Base-by-base conservation (phyloP, 2,113 vertebrate genomes). In the Anseranas semipalmata region DNA sequence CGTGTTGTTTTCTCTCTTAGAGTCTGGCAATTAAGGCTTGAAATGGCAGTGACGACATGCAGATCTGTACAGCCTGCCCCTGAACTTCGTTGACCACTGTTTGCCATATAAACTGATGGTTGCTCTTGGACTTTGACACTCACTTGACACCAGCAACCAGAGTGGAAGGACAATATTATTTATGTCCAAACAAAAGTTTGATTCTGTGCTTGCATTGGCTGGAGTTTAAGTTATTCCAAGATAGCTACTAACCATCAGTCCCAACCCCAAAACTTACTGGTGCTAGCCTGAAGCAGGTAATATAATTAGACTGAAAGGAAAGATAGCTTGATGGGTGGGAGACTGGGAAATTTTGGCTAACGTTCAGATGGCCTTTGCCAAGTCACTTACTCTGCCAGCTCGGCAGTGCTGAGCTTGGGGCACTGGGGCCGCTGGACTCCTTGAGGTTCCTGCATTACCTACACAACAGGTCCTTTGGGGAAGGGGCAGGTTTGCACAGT, bases 111-210 rank as follows among this genome's bases (percentile, higher is more conserved):
- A 95, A 55, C 63, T 25, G 33, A 33, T 27, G 24, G 41, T 50
- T 74, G 80, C 39, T 60, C 72, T 82, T 82, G 91, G 94, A 95
- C 93, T 95, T 93, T 2, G 28, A 13, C 84, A 71, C 79, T 66
- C 62, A 62, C 66, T 62, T 91, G 85, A 95, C 92, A 95, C 80
- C 73, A 87, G 30, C 24, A 85, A 46, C 84, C 3, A 4, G 62
- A 55, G 53, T 4, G 85, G 81, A 50, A 87, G 62, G 53, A 43
- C 1, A 0, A 33, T 60, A 20, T 39, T 87, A 56, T 93, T 89
- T 62, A 78, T 4, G 1, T 39, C 37, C 65, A 89, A 93, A 95
- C 35, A 73, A 35, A 89, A 58, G n/a, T 15, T 11, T 28, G 21
- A 67, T 89, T 73, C 77, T 79, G 7, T 76, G 67, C 50, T 95